These are phyloP conservation scores for Mungos mungo DNA, from an alignment of 2,113 vertebrate genomes.

Conservation along the genomic window DNA sequence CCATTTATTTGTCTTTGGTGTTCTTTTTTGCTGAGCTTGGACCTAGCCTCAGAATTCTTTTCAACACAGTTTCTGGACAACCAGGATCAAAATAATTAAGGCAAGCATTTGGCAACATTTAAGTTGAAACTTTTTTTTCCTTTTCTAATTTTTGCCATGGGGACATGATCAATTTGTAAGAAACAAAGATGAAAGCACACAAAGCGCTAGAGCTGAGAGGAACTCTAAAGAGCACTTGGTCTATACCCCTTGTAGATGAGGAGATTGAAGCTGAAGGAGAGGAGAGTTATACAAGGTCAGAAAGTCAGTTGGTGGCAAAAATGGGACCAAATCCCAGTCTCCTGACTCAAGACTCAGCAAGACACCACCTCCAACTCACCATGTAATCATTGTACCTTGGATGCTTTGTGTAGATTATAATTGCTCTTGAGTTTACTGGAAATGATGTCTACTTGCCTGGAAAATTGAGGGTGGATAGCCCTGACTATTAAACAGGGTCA, in stretches of 20 bases:
- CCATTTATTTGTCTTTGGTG: not conserved
- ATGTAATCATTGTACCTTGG: not conserved
- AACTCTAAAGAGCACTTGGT: not conserved
- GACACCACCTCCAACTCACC: not conserved
- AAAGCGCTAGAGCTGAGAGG: not conserved
- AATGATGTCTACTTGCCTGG: not conserved
- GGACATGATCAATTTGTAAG: conserved; percentile 18
- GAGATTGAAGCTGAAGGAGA: not conserved
- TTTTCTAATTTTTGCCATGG: conserved; percentile 1
- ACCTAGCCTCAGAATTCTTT: conserved; percentile 30
- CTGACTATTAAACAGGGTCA: not conserved
- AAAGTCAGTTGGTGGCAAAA: conserved; percentile 25
- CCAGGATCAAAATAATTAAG: not conserved
- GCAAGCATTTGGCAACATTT: not conserved
- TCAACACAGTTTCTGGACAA: not conserved
- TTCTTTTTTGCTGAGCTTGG: not conserved
- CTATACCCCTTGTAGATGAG: not conserved
- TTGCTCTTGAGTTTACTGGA: conserved; percentile 21
- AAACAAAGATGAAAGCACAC: conserved; percentile 35
- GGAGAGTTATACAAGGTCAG: not conserved
- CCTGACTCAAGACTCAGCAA: not conserved
- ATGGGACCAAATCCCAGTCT: not conserved
- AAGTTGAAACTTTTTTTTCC: conserved; percentile 19
- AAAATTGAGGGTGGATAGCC: not conserved
- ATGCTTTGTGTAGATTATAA: not conserved